Base-by-base conservation (phyloP, 2,113 vertebrate genomes). In the Excalfactoria chinensis region DNA sequence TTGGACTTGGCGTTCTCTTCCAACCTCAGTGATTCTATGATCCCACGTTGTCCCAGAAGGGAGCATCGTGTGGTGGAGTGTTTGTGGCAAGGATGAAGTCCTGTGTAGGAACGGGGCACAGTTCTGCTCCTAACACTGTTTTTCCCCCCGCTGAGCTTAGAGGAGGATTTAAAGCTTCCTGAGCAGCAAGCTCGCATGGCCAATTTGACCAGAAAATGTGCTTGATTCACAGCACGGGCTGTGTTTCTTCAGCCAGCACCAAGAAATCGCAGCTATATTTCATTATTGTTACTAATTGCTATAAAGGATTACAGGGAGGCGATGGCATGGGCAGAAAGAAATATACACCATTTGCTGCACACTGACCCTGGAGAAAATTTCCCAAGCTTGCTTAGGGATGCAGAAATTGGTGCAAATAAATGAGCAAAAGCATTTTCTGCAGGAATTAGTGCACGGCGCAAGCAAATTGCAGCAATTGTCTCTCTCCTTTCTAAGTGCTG, bases 381-480 rank as follows among this genome's bases (percentile, higher is more conserved):
- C 66, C 64, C 51, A 18, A 46, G 91, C 89, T 91, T 72, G 78
- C 94, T 92, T 60, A 58, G 83, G 66, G 86, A 78, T 63, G 78
- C 89, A 93, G 87, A 87, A 95, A 92, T 49, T 1, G 0, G 77
- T 77, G 91, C 89, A 95, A 89, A 93, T 74, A 89, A 93, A 95
- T 51, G 89, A 95, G 94, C 43, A 91, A 83, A 92, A 92, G 89
- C 78, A 41, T 94, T 94, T 94, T 91, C 71, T 0, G 7, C 70
- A 94, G 91, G 94, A 94, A 96, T 93, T 86, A 92, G 84, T 3
- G 1, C 81, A 21, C 43, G 75, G 95, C 91, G 94, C 25, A 13
- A 94, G 95, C 78, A 95, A 96, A 96, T 96, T 96, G 96, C 95
- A 64, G 95, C 95, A 95, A 95, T 96, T 96, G 92, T 94, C 87